Evolutionary conservation across 2,797 vertebrate species (phyloP), one percentile per base, ranked within the genome.

Genomic region (Pantherophis vulpinus): DNA sequence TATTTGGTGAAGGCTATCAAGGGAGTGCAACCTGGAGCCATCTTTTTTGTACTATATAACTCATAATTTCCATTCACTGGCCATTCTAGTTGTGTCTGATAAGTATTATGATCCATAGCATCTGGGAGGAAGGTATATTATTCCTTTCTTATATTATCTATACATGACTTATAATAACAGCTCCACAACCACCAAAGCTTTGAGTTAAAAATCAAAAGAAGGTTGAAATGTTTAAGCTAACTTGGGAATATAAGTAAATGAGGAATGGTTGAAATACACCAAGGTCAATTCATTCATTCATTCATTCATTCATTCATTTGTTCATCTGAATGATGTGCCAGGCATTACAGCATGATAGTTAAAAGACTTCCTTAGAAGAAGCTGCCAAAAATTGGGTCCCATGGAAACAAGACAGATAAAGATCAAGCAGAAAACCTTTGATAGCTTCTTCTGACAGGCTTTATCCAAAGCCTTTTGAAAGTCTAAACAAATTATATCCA

Each of bases 381-480:
- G 70, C 59, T 86, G 37, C 87, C 70, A 93, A 91, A 83, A 66
- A 89, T 54, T 91, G 54, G 59, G 60, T 91, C 70, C 90, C 91
- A n/a, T 42, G 90, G 92, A 93, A 89, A 90, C 29, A 86, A 89
- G 12, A 54, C 59, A 91, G 92, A 89, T 93, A 86, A 89, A 70
- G 90, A 94, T 93, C 89, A 86, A 74, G 54, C 87, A 91, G 86
- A 88, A 93, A 93, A 93, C 70, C 37, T 93, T 94, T 93, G 90
- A 94, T 94, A 93, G 90, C 86, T 59, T 93, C 59, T 91, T 93
- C 37, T 89, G 90, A 91, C 20, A 56, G 16, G 70, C 87, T 94
- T 94, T 91, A 89, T 93, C 87, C 70, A 93, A 91, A 94, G 87
- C 54, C 54, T 70, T 94, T 91, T 91, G 93, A 94, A 93, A 93